Percentiles rank a stretch among this genome's conserved stretches.
Evolutionary conservation across 2,113 vertebrate genomes (phyloP).

Genomic region (Fulica atra): DNA sequence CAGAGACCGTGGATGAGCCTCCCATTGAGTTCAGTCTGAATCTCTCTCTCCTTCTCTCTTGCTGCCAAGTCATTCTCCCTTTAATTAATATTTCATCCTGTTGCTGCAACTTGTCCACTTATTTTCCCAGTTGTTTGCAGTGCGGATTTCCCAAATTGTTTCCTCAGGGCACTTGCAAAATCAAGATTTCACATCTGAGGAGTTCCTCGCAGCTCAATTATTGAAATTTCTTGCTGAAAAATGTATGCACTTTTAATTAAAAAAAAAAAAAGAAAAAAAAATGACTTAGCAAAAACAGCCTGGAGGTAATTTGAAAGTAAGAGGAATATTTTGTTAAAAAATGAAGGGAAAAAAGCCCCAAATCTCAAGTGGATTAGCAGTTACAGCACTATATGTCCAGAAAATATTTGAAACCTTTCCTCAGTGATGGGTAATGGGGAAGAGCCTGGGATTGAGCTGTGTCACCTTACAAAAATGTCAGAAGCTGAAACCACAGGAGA

Average conservation of each 20-base stretch:
- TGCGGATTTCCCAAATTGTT: conserved; percentile 54
- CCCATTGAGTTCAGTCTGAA: not conserved
- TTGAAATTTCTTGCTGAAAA: conserved; percentile 56
- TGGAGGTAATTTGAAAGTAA: conserved; percentile 1
- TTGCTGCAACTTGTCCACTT: conserved; percentile 53
- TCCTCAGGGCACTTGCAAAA: conserved; percentile 18
- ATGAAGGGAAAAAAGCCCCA: not conserved
- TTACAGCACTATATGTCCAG: not conserved
- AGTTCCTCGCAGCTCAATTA: conserved; percentile 36
- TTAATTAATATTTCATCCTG: conserved; percentile 61
- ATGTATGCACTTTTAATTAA: conserved; percentile 34
- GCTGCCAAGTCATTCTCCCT: not conserved
- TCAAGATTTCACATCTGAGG: conserved; percentile 10
- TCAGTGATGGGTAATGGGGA: not conserved
- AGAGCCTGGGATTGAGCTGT: not conserved
- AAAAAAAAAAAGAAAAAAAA: conserved; percentile 11
- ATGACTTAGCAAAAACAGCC: conserved; percentile 7
- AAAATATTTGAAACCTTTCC: not conserved
- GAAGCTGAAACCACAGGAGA: not conserved
- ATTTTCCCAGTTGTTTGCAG: conserved; percentile 51
- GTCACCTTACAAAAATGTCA: not conserved
- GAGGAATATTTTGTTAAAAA: not conserved
- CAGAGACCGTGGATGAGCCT: not conserved
- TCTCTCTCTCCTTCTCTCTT: not conserved
- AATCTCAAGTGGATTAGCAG: not conserved